These are phyloP conservation scores for Nyctereutes procyonoides DNA, from an alignment of 2,113 vertebrate species.

Conservation along the genomic window DNA sequence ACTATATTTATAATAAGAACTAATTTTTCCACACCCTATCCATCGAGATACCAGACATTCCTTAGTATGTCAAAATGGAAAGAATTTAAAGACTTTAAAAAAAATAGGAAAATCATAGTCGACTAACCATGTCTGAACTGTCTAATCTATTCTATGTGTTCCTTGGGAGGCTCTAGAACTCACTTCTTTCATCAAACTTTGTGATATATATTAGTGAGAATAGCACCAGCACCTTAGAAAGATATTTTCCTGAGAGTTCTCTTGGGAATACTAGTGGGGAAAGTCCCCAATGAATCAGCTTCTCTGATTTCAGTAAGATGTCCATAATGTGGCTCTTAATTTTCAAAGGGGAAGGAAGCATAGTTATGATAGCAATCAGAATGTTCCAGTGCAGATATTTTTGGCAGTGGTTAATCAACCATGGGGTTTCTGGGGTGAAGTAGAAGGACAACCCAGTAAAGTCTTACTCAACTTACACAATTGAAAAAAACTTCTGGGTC, in stretches of 20 bases:
- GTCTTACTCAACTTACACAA: not conserved
- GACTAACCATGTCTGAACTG: not conserved
- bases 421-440: not conserved
- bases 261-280: not conserved
- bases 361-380: not conserved
- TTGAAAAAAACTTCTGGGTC: not conserved
- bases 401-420: not conserved
- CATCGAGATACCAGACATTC: constrained; percentile 28
- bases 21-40: constrained; percentile 19
- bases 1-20: not conserved
- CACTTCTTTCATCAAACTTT: not conserved
- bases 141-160: not conserved
- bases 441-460: not conserved
- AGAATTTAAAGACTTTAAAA: not conserved
- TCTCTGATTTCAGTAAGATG: constrained; percentile 1
- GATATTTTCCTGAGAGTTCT: not conserved
- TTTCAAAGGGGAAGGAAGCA: not conserved
- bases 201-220: not conserved
- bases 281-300: not conserved
- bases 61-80: constrained; percentile 34
- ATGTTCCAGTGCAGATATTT: not conserved
- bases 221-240: not conserved
- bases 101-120: not conserved
- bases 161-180: not conserved
- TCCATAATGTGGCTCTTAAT: not conserved